Base-by-base conservation (phyloP, 1,140 invertebrate genomes). In the Penaeus vannamei region DNA sequence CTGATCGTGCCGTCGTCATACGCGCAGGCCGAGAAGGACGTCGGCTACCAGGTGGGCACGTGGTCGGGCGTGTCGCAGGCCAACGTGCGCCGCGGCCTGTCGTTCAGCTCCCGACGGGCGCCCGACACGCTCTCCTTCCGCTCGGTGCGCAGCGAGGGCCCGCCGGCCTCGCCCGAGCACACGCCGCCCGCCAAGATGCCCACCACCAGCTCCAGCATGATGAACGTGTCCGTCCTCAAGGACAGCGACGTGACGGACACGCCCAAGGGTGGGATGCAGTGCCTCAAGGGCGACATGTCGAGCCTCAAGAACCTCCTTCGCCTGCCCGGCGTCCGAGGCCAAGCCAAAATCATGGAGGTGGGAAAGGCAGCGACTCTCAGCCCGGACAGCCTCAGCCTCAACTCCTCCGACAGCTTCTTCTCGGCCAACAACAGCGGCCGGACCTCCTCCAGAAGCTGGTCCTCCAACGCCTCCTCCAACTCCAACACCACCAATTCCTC, bases 291-390 rank as follows among this genome's bases (percentile, higher is more conserved):
- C 12, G 87, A 89, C 87, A 36, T 89, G 72, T 53, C 81, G 8
- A 89, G 87, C 87, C 72, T 89, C 10, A 89, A 89, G 82, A 89
- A 84, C 64, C 72, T 89, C 26, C 82, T 89, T n/a, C 66, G 87
- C 46, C 36, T 89, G 36, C 87, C 87, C 10, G 87, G 87, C 7
- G 87, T 89, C 23, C 87, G 87, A 29, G 87, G 87, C 22, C 87
- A 84, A 29, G 87, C 87, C 22, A 89, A 62, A 69, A 66, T 89
- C 32, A 53, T 87, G 61, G 86, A 87, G 72, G 66, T 89, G 14
- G 62, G 64, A 26, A 77, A 79, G 69, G 87, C 77, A 23, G 82
- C 80, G 26, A 23, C 84, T 17, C 32, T 89, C 46, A 84, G 72
- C 60, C 87, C 87, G 17, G 87, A 89, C 32, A 84, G 66, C 46